Conservation (phyloP, 2,797 vertebrate genomes). For the Argentina silus region DNA sequence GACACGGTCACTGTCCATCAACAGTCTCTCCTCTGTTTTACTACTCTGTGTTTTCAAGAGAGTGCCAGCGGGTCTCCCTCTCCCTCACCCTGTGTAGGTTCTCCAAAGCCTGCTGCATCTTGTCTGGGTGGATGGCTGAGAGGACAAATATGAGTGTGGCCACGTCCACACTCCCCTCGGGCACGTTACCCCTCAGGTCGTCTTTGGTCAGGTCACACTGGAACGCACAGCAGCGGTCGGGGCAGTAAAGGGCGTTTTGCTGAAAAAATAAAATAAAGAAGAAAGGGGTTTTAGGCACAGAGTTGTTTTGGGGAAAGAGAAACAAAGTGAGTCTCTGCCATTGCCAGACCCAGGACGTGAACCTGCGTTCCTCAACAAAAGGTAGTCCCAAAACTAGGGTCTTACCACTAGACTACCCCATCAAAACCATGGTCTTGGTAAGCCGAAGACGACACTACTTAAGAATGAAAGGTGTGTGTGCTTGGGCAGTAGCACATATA, state of each 20-base stretch:
- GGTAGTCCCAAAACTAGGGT: too few relatives aligned
- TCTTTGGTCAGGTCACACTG: slow-evolving; percentile 94
- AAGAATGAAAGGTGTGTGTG: too few relatives aligned
- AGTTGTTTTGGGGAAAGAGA: background rate
- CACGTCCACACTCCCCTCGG: slow-evolving; percentile 84
- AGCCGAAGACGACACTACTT: too few relatives aligned
- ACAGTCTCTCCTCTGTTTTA: too few relatives aligned
- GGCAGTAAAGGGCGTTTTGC: slow-evolving; percentile 85
- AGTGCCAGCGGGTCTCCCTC: slow-evolving; percentile 17
- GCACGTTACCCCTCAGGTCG: slow-evolving; percentile 81
- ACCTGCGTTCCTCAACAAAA: too few relatives aligned
- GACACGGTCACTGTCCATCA: too few relatives aligned
- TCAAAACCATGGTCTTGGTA: too few relatives aligned
- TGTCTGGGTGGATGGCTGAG: slow-evolving; percentile 93
- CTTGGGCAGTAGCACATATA: too few relatives aligned
- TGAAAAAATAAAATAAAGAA: slow-evolving; percentile 50
- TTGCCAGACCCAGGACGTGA: too few relatives aligned
- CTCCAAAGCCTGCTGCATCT: slow-evolving; percentile 86
- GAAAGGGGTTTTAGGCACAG: background rate
- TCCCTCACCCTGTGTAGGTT: slow-evolving; percentile 87
- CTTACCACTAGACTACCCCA: too few relatives aligned
- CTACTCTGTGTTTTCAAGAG: too few relatives aligned
- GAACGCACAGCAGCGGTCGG: slow-evolving; percentile 87
- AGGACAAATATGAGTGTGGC: slow-evolving; percentile 93
- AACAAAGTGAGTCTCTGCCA: too few relatives aligned